A percentile compares a stretch with the other conserved stretches of the same genome.
These are phyloP conservation scores for Eupleurogrammus muticus DNA, from an alignment of 2,797 vertebrate genomes.

Conservation along the genomic window DNA sequence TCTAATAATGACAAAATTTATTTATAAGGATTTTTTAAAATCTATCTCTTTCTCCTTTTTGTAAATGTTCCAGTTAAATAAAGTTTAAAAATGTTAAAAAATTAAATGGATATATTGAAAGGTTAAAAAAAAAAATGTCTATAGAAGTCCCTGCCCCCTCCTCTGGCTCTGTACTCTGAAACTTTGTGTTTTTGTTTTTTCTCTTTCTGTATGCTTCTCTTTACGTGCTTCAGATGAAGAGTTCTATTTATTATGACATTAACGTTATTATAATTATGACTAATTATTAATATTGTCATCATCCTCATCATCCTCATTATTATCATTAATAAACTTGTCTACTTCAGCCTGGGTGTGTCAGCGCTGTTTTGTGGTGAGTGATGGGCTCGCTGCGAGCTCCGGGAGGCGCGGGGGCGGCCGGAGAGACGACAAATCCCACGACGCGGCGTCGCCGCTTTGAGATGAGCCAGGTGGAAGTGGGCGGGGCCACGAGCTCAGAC, in stretches of 20 bases:
- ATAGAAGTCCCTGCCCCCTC: slow-evolving; percentile 74
- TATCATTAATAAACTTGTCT: slow-evolving; percentile 87
- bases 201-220: slow-evolving; percentile 92
- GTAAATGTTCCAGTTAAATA: slow-evolving; percentile 86
- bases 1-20: slow-evolving; percentile 85
- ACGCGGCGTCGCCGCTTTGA: slow-evolving; percentile 31
- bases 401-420: slow-evolving; percentile 9
- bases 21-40: slow-evolving; percentile 87
- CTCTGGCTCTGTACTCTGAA: slow-evolving; percentile 83
- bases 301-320: slow-evolving; percentile 83
- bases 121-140: slow-evolving; percentile 79
- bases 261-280: slow-evolving; percentile 90
- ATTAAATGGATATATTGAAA: slow-evolving; percentile 82
- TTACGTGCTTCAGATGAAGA: slow-evolving; percentile 91
- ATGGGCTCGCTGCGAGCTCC: slow-evolving; percentile 31
- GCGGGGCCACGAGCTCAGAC: slow-evolving; percentile 34
- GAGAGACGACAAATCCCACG: slow-evolving; percentile 47
- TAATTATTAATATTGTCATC: slow-evolving; percentile 85
- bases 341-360: slow-evolving; percentile 70
- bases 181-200: slow-evolving; percentile 86
- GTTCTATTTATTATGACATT: slow-evolving; percentile 89
- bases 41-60: slow-evolving; percentile 85
- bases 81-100: slow-evolving; percentile 83
- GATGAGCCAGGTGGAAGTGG: slow-evolving; percentile 59
- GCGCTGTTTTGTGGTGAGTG: slow-evolving; percentile 58